Percentiles rank a stretch among this genome's conserved stretches.
Conservation (phyloP, 2,113 vertebrate species). For the Heterochromis multidens region DNA sequence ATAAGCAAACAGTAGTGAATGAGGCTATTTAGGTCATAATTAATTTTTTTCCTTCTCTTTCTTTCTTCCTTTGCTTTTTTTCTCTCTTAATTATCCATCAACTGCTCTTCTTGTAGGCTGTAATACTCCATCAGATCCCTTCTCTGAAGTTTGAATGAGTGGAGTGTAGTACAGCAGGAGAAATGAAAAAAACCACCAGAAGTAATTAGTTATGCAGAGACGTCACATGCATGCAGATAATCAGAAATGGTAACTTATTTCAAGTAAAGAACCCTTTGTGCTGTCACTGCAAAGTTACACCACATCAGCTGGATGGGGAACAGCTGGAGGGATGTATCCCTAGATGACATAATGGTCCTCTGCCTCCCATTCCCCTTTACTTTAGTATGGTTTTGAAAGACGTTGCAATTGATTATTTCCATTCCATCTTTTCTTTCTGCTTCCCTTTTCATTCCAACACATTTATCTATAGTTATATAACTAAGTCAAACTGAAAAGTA, state of each 20-base stretch:
- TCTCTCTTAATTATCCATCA: not conserved
- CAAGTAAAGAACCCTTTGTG: not conserved
- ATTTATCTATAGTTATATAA: not conserved
- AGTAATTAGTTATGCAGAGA: conserved; percentile 4
- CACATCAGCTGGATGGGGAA: not conserved
- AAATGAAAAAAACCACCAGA: not conserved
- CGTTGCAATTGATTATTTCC: not conserved
- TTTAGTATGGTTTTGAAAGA: not conserved
- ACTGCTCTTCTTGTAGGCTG: not conserved
- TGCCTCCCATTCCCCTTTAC: not conserved
- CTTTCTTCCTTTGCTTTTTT: not conserved
- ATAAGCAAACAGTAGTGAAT: not conserved
- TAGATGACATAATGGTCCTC: not conserved
- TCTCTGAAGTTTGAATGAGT: not conserved
- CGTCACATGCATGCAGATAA: conserved; percentile 14
- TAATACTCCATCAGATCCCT: not conserved
- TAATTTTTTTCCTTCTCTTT: not conserved
- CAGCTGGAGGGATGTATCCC: not conserved
- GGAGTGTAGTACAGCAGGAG: not conserved
- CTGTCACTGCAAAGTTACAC: not conserved
- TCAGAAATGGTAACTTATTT: not conserved
- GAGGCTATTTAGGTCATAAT: not conserved
- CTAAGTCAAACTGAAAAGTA: not conserved
- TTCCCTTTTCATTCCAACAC: not conserved
- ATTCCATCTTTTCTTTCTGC: not conserved